These are phyloP conservation scores for Sthenelais limicola DNA, from an alignment of 2,888 invertebrate species.

Conservation along the genomic window DNA sequence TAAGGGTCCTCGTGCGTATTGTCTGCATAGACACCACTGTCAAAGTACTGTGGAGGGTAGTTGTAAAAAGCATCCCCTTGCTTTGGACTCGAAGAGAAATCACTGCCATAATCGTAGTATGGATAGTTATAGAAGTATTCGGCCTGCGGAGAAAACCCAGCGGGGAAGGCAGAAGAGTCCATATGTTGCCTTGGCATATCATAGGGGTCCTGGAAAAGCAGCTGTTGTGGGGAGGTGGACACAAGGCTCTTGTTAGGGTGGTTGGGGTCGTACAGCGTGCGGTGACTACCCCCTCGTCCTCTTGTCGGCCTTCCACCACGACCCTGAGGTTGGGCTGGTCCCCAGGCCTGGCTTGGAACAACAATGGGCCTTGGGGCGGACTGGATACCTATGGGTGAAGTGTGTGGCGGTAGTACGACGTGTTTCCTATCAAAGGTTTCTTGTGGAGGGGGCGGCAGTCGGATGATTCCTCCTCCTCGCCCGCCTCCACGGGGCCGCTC, in stretches of 20 bases:
- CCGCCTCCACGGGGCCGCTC: background rate
- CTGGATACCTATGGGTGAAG: background rate
- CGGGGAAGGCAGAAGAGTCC: background rate
- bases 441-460: background rate
- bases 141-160: background rate
- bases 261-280: slow-evolving; percentile 65
- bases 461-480: slow-evolving; percentile 35
- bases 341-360: background rate
- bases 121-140: slow-evolving; percentile 2
- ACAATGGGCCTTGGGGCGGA: background rate
- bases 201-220: slow-evolving; percentile 41
- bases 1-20: slow-evolving; percentile 54
- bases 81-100: slow-evolving; percentile 41
- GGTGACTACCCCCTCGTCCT: slow-evolving; percentile 51
- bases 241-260: slow-evolving; percentile 66
- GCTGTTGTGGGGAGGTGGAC: slow-evolving; percentile 24
- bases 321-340: slow-evolving; percentile 12
- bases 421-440: background rate
- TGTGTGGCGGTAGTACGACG: background rate
- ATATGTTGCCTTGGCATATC: slow-evolving; percentile 1
- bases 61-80: slow-evolving; percentile 29
- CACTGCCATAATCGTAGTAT: slow-evolving; percentile 26
- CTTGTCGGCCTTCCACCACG: background rate
- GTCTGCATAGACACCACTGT: slow-evolving; percentile 48
- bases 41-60: slow-evolving; percentile 25